Evolutionary conservation across 2,888 invertebrate species (phyloP).

Genomic region (Mantis religiosa): DNA sequence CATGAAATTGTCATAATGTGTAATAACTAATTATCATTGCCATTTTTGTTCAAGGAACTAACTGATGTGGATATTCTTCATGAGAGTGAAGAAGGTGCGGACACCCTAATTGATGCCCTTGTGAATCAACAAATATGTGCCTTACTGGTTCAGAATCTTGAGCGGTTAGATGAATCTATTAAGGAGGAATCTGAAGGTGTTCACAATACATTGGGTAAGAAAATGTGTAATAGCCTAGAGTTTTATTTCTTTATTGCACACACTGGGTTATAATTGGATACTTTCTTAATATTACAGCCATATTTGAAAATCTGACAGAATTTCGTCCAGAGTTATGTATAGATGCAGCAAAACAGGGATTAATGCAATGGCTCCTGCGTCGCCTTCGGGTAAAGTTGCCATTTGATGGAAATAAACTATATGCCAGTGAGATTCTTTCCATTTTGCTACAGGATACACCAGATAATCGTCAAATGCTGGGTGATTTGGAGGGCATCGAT

Average conservation of each 20-base stretch:
- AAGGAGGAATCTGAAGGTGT: constrained; percentile 96
- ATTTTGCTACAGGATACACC: constrained; percentile 89
- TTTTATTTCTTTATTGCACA: background rate
- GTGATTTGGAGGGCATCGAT: constrained; percentile 95
- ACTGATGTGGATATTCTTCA: constrained; percentile 95
- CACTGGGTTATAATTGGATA: background rate
- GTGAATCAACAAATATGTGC: constrained; percentile 88
- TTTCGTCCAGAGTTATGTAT: constrained; percentile 77
- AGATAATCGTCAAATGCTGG: constrained; percentile 73
- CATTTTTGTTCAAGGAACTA: constrained; percentile 61
- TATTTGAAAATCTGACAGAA: constrained; percentile 94
- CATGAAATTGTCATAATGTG: too few species aligned
- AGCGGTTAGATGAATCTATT: constrained; percentile 85
- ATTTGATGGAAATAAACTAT: constrained; percentile 92
- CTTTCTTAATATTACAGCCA: constrained; percentile 52
- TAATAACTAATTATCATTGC: too few species aligned
- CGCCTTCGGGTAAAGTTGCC: constrained; percentile 83
- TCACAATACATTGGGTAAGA: constrained; percentile 79
- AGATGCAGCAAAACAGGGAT: constrained; percentile 85
- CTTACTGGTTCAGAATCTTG: constrained; percentile 86
- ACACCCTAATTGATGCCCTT: constrained; percentile 80
- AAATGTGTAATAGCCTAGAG: background rate
- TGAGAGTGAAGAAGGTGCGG: constrained; percentile 84
- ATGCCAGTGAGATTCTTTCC: constrained; percentile 92
- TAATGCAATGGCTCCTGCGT: constrained; percentile 88